Base-by-base conservation (phyloP, 2,888 invertebrate genomes). In the Dendrolimus houi region DNA sequence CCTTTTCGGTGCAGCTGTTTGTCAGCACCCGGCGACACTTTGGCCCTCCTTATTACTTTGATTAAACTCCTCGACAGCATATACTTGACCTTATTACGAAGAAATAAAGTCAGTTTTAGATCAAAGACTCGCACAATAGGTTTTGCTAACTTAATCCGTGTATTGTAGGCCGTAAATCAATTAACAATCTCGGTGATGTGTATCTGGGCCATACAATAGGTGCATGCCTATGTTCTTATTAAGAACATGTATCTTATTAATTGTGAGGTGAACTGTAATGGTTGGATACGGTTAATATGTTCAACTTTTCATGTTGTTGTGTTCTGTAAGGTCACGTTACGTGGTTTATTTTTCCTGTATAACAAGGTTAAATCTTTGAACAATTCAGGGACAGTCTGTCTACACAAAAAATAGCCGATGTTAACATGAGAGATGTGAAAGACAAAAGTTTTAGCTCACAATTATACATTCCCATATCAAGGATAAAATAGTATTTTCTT, bases 141-240 rank as follows among this genome's bases (percentile, higher is more conserved):
- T 69, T 71, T 68, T 61, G 61, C 60, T 60, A 64, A 64, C 62
- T 60, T 62, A 70, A 71, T 75, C 66, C 65, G 57, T 59, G 61
- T 60, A 71, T 70, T 70, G 70, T 72, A 64, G 59, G 59, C 54
- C 61, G 65, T 74, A 69, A 74, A 69, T 75, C 70, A 72, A 73
- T 76, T 75, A 71, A 70, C 73, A 71, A 70, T 68, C 62, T 63
- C 54, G 54, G 60, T 64, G 64, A 64, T 60, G 59, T 62, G 63
- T 47, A 47, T 47, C 9, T 47, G 0, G 9, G 2, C 47, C 12
- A 47, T 10, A 47, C 47, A 47, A 47, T 10, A 12, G 47, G 9
- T 10, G 47, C 47, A 47, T 47, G 12, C 29, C 47, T 47, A 47
- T 12, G 47, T 47, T 9, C 12, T 47, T 12, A 47, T 47, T 9